Evolutionary conservation across 2,113 vertebrate species (phyloP), one percentile per base, ranked within the genome.

Genomic region (Hippolais icterina): DNA sequence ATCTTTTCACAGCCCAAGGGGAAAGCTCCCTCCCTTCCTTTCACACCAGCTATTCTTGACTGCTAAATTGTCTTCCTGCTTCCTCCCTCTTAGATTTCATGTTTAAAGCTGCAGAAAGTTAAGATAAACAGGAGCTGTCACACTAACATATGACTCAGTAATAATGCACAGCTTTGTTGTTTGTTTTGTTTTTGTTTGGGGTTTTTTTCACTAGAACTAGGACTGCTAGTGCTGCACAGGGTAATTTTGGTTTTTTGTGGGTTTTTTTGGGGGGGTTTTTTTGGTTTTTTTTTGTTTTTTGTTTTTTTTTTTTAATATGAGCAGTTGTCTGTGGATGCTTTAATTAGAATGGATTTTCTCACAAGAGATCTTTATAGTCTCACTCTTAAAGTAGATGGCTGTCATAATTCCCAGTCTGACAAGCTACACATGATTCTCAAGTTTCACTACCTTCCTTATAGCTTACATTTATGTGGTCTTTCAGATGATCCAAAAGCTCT

Each of bases 41-140:
- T 96, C 94, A 94, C 92, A 88, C 95, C 81, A 96, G 87, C 92
- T 96, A 97, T 97, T 96, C 91, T 96, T 93, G 96, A 93, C 92
- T 1, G 1, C 44, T 93, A 83, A 92, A 83, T 92, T 97, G 78
- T 93, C 93, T 97, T 97, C 94, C 93, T 96, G 90, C 94, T 94
- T 95, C 95, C 79, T 90, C 95, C 88, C 89, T 77, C 88, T 94
- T 94, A 93, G 93, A 95, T 95, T 90, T 78, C 54, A 22, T 87
- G 72, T 95, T 95, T 93, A 95, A 95, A 94, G 72, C 71, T 81
- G 54, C 92, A 91, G 74, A 96, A 95, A 69, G 60, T 89, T 85
- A 95, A 96, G 90, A 93, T 92, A 93, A 95, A 96, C 96, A 96
- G 66, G 71, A 94, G 84, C 29, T 93, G 84, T 95, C 93, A 87